Conservation (phyloP, 2,797 vertebrate species). For the Oreortyx pictus region DNA sequence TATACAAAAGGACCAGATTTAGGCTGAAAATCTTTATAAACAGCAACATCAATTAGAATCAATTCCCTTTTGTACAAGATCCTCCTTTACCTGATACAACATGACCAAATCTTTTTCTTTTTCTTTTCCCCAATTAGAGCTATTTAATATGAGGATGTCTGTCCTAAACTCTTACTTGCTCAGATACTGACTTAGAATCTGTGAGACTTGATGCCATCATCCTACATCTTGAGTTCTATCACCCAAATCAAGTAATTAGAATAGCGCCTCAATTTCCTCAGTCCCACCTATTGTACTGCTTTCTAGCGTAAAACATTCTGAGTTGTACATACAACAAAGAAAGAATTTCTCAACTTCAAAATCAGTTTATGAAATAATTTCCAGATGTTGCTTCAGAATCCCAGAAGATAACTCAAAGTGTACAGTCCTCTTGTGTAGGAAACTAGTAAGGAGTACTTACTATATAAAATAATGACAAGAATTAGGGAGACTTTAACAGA, state of each 20-base stretch:
- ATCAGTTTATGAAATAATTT: not conserved
- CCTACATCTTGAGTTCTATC: not conserved
- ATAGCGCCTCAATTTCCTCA: not conserved
- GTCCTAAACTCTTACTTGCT: not conserved
- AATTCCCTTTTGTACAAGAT: not conserved
- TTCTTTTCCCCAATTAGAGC: not conserved
- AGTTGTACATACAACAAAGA: not conserved
- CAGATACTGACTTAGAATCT: not conserved
- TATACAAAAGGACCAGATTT: not conserved
- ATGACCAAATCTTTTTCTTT: not conserved
- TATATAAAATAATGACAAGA: not conserved
- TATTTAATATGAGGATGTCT: not conserved
- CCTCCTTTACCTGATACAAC: not conserved
- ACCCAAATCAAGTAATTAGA: not conserved
- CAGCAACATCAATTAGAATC: not conserved
- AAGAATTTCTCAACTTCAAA: not conserved
- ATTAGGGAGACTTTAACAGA: slow-evolving; percentile 29
- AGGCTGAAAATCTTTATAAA: not conserved
- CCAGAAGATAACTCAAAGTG: not conserved
- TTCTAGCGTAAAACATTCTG: not conserved
- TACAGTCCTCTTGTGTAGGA: not conserved
- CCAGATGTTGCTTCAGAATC: not conserved
- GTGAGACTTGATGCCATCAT: not conserved
- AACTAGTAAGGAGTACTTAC: not conserved
- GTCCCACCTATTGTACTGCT: not conserved